phyloP scores from a whole-genome alignment of 2,888 invertebrate species.

The Mechanitis mazaeus region DNA sequence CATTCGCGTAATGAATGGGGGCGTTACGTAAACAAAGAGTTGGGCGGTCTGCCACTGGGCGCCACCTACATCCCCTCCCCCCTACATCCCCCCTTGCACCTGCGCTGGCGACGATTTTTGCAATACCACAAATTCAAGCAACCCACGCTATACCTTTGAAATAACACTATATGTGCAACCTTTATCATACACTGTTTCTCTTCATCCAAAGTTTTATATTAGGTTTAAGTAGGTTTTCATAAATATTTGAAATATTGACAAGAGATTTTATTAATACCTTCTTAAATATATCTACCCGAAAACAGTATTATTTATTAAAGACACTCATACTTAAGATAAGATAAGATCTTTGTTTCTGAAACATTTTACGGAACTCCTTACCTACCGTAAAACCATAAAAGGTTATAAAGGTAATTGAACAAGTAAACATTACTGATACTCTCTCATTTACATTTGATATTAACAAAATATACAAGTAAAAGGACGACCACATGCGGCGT shows the following conservation, averaged over 20 bases:
- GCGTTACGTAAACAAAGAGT: slow-evolving; percentile 74
- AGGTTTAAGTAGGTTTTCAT: too few relatives aligned
- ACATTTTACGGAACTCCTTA: slow-evolving; percentile 9
- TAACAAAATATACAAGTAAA: slow-evolving; percentile 65
- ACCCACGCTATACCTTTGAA: not conserved
- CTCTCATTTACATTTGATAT: slow-evolving; percentile 62
- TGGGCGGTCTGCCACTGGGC: slow-evolving; percentile 68
- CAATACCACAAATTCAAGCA: slow-evolving; percentile 11
- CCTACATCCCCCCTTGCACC: slow-evolving; percentile 41
- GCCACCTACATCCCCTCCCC: slow-evolving; percentile 45
- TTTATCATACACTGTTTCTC: too few relatives aligned
- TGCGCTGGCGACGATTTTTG: slow-evolving; percentile 52
- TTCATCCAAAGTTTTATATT: too few relatives aligned
- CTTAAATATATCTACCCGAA: too few relatives aligned
- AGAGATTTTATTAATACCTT: too few relatives aligned
- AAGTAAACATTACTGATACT: slow-evolving; percentile 69
- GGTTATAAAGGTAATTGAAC: slow-evolving; percentile 49
- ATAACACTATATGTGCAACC: too few relatives aligned
- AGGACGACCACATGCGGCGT: slow-evolving; percentile 66
- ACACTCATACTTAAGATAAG: too few relatives aligned
- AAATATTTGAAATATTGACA: too few relatives aligned
- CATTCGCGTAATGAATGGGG: slow-evolving; percentile 61
- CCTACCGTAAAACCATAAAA: slow-evolving; percentile 45
- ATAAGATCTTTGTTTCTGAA: not conserved
- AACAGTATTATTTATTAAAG: too few relatives aligned